A percentile compares a stretch with the other conserved stretches of the same genome.
Evolutionary conservation across 2,888 invertebrate species (phyloP).

Genomic region (Cryptus viduatorius): DNA sequence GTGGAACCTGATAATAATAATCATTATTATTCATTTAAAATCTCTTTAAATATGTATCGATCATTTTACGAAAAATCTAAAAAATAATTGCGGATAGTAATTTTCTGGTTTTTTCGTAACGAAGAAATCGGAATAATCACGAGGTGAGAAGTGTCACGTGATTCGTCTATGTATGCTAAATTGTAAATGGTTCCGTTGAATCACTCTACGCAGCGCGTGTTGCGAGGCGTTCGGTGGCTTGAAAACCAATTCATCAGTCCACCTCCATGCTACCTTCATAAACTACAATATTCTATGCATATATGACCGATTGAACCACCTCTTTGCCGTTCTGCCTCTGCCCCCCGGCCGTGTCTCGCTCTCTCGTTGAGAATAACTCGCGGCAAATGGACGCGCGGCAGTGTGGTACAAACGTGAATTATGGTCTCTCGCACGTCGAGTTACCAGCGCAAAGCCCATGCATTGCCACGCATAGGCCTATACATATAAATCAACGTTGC

Average conservation of each 20-base stretch:
- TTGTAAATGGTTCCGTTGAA: constrained; percentile 16
- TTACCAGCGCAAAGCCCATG: neutral
- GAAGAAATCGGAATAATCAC: neutral
- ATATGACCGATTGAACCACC: neutral
- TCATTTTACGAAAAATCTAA: no score
- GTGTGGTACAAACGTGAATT: neutral
- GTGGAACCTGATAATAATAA: no score
- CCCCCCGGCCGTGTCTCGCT: neutral
- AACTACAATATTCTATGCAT: constrained; percentile 29
- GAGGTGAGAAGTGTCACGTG: neutral
- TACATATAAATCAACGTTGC: constrained; percentile 1
- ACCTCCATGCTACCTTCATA: constrained; percentile 13
- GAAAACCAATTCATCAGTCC: constrained; percentile 26
- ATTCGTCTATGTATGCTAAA: neutral
- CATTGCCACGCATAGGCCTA: neutral
- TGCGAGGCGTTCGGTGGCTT: neutral
- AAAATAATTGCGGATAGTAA: no score
- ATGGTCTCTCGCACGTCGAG: neutral
- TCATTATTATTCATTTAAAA: neutral
- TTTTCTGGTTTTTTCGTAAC: no score
- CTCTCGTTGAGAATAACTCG: neutral
- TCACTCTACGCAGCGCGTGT: neutral
- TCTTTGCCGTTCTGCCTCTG: neutral
- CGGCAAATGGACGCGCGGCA: neutral
- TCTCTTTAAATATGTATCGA: neutral